Evolutionary conservation across 2,888 invertebrate genomes (phyloP).

Genomic region (Nezara viridula): DNA sequence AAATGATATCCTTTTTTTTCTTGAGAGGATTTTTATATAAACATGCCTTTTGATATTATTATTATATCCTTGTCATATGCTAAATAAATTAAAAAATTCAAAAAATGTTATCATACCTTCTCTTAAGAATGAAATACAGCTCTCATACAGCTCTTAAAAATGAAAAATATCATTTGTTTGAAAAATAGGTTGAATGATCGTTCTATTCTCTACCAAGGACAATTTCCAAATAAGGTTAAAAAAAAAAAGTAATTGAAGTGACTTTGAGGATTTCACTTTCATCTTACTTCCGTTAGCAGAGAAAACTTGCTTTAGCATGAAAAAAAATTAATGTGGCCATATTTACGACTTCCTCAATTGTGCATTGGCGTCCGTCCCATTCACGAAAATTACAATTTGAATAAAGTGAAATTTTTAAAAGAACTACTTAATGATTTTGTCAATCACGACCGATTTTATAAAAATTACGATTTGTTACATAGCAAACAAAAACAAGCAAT

Average conservation of each 20-base stretch:
- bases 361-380: background rate
- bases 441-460: background rate
- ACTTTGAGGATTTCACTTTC: background rate
- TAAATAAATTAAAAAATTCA: no score
- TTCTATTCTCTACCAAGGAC: background rate
- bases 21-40: no score
- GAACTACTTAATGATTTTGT: no score
- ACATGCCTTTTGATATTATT: no score
- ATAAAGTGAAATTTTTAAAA: background rate
- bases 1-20: no score
- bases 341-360: conserved; percentile 1
- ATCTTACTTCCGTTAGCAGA: background rate
- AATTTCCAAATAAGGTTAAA: background rate
- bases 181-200: background rate
- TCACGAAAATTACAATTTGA: background rate
- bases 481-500: no score
- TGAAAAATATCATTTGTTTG: background rate
- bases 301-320: background rate
- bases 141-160: background rate
- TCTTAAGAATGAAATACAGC: no score
- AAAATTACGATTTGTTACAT: no score
- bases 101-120: no score
- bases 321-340: background rate
- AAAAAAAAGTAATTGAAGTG: background rate
- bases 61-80: no score